Percentiles rank a stretch among this genome's conserved stretches.
Conservation (phyloP, 2,113 vertebrate genomes). For the Thalassarche chlororhynchos region DNA sequence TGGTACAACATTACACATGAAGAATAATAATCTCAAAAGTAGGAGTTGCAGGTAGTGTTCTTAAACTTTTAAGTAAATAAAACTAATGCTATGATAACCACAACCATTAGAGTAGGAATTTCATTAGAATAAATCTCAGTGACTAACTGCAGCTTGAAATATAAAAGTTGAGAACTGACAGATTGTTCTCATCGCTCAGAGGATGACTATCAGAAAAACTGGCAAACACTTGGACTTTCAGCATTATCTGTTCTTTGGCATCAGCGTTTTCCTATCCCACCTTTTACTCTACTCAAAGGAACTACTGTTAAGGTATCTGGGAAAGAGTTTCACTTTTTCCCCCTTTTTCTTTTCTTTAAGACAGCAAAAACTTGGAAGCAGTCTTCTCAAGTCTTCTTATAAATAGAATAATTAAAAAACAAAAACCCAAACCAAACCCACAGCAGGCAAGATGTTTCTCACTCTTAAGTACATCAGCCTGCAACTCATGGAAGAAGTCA, state of each 20-base stretch:
- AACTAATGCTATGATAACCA: neutral
- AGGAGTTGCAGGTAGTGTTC: neutral
- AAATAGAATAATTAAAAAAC: neutral
- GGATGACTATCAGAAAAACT: neutral
- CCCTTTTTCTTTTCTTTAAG: neutral
- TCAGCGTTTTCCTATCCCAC: neutral
- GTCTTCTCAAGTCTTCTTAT: neutral
- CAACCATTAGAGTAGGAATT: neutral
- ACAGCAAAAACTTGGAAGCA: neutral
- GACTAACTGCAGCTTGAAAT: neutral
- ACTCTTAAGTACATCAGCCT: neutral
- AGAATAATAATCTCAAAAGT: neutral
- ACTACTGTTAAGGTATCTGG: neutral
- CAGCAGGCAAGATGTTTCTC: neutral
- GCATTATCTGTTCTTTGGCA: neutral
- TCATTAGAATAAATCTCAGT: neutral
- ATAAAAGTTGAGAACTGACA: neutral
- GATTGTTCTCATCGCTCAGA: neutral
- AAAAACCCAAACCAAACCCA: neutral
- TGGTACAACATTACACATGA: fast-evolving
- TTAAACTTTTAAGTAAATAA: neutral
- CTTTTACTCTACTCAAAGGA: neutral
- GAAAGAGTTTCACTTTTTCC: neutral
- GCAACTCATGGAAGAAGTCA: neutral
- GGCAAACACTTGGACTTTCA: neutral